Evolutionary conservation across 2,797 vertebrate genomes (phyloP).

Genomic region (Merluccius polli): DNA sequence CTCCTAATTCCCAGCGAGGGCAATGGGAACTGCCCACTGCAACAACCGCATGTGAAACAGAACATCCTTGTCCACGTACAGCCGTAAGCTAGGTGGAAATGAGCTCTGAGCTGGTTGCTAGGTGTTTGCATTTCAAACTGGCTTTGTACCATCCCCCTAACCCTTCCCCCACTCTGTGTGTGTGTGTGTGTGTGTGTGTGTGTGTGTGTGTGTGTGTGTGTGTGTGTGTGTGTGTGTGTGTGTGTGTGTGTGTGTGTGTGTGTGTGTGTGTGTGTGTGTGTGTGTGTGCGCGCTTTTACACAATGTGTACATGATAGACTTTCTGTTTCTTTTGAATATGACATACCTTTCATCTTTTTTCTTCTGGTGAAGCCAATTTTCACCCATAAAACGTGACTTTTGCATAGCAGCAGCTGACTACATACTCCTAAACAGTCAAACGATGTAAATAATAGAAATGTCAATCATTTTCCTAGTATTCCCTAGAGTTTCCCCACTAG

Average conservation of each 20-base stretch:
- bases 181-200: conserved; percentile 47
- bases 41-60: conserved; percentile 27
- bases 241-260: conserved; percentile 58
- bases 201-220: conserved; percentile 14
- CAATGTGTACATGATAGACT: conserved; percentile 35
- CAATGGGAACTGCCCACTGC: conserved; percentile 33
- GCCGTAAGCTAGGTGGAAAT: conserved; percentile 60
- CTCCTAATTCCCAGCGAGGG: neutral
- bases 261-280: conserved; percentile 57
- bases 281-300: conserved; percentile 50
- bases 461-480: conserved; percentile 23
- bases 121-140: conserved; percentile 72
- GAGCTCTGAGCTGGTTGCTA: conserved; percentile 61
- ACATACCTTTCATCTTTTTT: conserved; percentile 7
- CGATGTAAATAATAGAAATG: neutral
- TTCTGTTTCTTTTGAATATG: conserved; percentile 20
- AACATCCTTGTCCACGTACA: conserved; percentile 43
- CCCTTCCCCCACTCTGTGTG: conserved; percentile 61
- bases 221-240: conserved; percentile 63
- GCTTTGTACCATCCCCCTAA: conserved; percentile 65
- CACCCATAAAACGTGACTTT: neutral
- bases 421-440: neutral
- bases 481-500: conserved; percentile 39
- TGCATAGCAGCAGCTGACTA: neutral
- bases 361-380: neutral